Conservation (phyloP, 2,797 vertebrate genomes). For the Podarcis lilfordi region DNA sequence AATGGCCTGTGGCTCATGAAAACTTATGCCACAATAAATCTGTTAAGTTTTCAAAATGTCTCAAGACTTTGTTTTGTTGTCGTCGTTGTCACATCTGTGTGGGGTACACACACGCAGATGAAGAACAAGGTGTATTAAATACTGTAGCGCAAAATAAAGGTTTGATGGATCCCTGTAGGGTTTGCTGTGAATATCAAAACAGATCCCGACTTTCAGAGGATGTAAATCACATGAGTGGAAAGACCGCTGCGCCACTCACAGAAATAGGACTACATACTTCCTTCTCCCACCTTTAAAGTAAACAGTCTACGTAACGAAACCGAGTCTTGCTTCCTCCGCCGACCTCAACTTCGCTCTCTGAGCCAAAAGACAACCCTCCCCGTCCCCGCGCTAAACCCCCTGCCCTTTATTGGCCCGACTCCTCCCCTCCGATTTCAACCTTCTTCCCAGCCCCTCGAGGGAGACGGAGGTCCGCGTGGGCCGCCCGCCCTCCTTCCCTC, state of each 20-base stretch:
- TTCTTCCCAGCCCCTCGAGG: too few species aligned
- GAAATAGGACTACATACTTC: background rate
- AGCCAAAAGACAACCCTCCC: background rate
- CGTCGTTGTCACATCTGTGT: background rate
- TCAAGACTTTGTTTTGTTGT: too few species aligned
- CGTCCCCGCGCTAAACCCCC: background rate
- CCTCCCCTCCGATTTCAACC: background rate
- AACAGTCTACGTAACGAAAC: background rate
- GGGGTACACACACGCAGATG: too few species aligned
- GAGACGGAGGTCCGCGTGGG: too few species aligned
- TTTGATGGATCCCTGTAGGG: too few species aligned
- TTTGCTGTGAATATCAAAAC: background rate
- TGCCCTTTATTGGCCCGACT: too few species aligned
- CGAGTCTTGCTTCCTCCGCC: background rate
- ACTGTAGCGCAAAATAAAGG: background rate
- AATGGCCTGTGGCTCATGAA: too few species aligned
- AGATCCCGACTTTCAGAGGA: background rate
- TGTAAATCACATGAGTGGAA: background rate
- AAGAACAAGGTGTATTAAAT: background rate
- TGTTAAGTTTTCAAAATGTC: background rate
- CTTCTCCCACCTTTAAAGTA: background rate
- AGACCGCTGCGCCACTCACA: accelerated
- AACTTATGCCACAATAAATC: too few species aligned
- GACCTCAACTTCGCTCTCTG: too few species aligned
- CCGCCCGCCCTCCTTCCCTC: too few species aligned